phyloP scores from a whole-genome alignment of 2,888 invertebrate species.

The Scelioninae gen. 1 region DNA sequence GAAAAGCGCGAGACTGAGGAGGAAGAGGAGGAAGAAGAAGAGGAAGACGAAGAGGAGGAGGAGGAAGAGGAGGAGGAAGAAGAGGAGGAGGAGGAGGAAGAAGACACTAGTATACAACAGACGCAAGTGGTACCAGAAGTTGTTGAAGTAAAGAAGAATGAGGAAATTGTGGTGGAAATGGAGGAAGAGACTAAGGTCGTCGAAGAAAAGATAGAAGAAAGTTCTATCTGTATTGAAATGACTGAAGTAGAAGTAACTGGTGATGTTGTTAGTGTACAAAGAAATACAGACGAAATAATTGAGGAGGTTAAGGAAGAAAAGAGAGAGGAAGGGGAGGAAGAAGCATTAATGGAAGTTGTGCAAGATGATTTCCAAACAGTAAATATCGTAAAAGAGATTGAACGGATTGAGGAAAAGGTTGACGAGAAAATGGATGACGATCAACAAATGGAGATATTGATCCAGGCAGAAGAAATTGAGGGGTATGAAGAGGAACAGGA shows the following conservation, averaged over 20 bases:
- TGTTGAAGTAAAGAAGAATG: constrained; percentile 30
- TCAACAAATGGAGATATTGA: constrained; percentile 38
- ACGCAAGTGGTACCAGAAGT: constrained; percentile 5
- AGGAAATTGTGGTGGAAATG: constrained; percentile 14
- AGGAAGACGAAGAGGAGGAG: constrained; percentile 69
- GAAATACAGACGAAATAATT: constrained; percentile 23
- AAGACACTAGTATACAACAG: constrained; percentile 39
- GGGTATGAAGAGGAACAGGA: constrained; percentile 38
- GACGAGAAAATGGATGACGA: constrained; percentile 35
- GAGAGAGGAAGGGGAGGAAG: constrained; percentile 44
- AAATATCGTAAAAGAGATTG: constrained; percentile 46
- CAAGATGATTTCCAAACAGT: constrained; percentile 34
- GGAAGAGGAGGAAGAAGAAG: constrained; percentile 69
- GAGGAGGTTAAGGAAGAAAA: constrained; percentile 44
- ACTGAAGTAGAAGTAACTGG: constrained; percentile 13
- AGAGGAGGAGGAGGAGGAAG: constrained; percentile 69
- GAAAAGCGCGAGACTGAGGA: constrained; percentile 73
- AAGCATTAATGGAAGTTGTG: constrained; percentile 29
- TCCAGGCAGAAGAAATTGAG: constrained; percentile 28
- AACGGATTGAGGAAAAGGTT: neutral
- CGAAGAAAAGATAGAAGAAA: constrained; percentile 49
- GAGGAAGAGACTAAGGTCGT: constrained; percentile 70
- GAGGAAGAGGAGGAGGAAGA: constrained; percentile 72
- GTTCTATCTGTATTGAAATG: constrained; percentile 29
- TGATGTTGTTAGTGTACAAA: constrained; percentile 30